Evolutionary conservation across 1,140 invertebrate genomes (phyloP).

Genomic region (Drosophila teissieri): DNA sequence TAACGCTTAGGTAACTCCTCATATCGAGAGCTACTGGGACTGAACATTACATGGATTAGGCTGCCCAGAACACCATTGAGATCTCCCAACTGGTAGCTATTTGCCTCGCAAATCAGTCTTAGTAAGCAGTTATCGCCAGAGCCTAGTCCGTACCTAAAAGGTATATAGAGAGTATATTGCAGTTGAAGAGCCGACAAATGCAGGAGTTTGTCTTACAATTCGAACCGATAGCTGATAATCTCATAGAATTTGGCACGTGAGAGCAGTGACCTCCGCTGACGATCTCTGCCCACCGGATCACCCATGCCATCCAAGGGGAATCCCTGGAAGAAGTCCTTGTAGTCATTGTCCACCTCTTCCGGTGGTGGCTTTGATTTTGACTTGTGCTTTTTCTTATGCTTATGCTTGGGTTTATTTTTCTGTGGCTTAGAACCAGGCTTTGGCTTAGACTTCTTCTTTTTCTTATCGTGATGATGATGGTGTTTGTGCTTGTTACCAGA

Average conservation of each 20-base stretch:
- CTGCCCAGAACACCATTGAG: slow-evolving; percentile 73
- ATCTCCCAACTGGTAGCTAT: slow-evolving; percentile 53
- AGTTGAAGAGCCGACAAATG: too few species aligned
- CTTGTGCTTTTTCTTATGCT: slow-evolving; percentile 42
- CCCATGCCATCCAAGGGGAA: slow-evolving; percentile 41
- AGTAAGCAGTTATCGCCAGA: slow-evolving; percentile 60
- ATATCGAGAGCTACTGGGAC: slow-evolving; percentile 86
- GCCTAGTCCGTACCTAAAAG: slow-evolving; percentile 63
- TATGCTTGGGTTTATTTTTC: slow-evolving; percentile 40
- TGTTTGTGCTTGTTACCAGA: slow-evolving; percentile 29
- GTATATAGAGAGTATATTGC: not conserved
- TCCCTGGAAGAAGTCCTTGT: slow-evolving; percentile 67
- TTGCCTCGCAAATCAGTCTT: slow-evolving; percentile 78
- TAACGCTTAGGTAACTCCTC: slow-evolving; percentile 85
- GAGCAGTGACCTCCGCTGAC: slow-evolving; percentile 41
- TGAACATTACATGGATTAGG: slow-evolving; percentile 83
- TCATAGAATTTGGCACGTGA: slow-evolving; percentile 67
- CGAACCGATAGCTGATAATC: slow-evolving; percentile 60
- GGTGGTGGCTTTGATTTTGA: slow-evolving; percentile 7
- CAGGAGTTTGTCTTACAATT: slow-evolving; percentile 39
- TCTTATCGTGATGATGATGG: slow-evolving; percentile 24
- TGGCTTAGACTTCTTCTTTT: slow-evolving; percentile 30
- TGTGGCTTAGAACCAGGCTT: slow-evolving; percentile 22
- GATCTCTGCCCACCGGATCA: slow-evolving; percentile 3
- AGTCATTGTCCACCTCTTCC: slow-evolving; percentile 26